Percentiles rank a stretch among this genome's conserved stretches.
Evolutionary conservation across 2,888 invertebrate species (phyloP).

Genomic region (Parascotia fuliginaria): DNA sequence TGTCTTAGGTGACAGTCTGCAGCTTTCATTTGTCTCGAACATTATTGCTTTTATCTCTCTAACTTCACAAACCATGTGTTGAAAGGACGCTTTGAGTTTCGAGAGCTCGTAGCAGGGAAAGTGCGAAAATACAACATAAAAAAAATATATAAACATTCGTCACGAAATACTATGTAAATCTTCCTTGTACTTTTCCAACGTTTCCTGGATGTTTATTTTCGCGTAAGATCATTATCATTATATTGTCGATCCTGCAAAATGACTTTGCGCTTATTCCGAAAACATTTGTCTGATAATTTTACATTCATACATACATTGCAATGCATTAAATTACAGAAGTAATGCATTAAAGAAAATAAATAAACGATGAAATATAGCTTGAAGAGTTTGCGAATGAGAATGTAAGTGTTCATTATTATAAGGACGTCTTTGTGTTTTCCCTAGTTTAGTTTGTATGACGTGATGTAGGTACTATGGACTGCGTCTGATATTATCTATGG

Average conservation of each 20-base stretch:
- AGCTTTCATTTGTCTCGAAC: slow-evolving; percentile 7
- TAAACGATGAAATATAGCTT: slow-evolving; percentile 33
- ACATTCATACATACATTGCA: slow-evolving; percentile 31
- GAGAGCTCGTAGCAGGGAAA: slow-evolving; percentile 12
- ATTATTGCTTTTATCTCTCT: slow-evolving; percentile 9
- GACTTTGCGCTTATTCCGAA: slow-evolving; percentile 26
- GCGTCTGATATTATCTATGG: slow-evolving; percentile 4
- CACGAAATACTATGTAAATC: slow-evolving; percentile 35
- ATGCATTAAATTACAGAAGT: slow-evolving; percentile 38
- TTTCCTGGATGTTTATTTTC: slow-evolving; percentile 24
- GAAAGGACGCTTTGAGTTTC: slow-evolving; percentile 6
- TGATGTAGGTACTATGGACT: slow-evolving; percentile 2
- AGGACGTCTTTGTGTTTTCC: slow-evolving; percentile 13
- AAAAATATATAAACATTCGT: slow-evolving; percentile 26
- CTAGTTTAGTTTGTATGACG: slow-evolving; percentile 3
- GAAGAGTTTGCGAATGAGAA: slow-evolving; percentile 30
- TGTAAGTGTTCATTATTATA: slow-evolving; percentile 24
- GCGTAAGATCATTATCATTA: slow-evolving; percentile 39
- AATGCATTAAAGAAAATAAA: slow-evolving; percentile 32
- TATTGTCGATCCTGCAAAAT: slow-evolving; percentile 29
- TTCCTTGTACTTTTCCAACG: slow-evolving; percentile 27
- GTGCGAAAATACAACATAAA: slow-evolving; percentile 22
- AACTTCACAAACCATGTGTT: slow-evolving; percentile 8
- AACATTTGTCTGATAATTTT: slow-evolving; percentile 46
- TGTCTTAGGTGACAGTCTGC: slow-evolving; percentile 2